Base-by-base conservation (phyloP, 2,888 invertebrate species). In the Omphaloscelis lunosa region DNA sequence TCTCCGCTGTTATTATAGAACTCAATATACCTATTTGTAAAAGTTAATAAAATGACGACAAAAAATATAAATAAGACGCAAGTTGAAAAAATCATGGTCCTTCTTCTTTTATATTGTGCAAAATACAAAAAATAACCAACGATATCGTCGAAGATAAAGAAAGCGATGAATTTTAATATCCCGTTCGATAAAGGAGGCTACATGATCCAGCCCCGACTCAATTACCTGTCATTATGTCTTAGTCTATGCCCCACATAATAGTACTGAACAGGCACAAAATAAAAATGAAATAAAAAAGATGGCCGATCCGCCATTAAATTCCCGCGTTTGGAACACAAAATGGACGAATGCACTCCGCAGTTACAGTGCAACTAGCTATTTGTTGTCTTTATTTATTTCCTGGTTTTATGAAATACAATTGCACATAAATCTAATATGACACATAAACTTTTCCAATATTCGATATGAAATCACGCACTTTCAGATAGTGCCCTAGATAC, bases 241-340 rank as follows among this genome's bases (percentile, higher is more conserved):
- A 53, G 66, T 56, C 45, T 59, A 53, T 79, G 51, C 29, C 34
- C 65, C 20, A 75, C 61, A 80, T 63, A 73, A 68, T 8, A 4
- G 58, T 59, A 59, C 8, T 27, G 27, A 27, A 27, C 29, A 11
- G 59, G 51, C 48, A 68, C 34, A 48, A 71, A 83, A 73, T n/a
- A 63, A 71, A 73, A 74, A 29, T 8, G 34, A 67, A 67, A 72
- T 48, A 79, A 79, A 71, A 79, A 83, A 80, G 23, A 78, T 80
- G 66, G 72, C 66, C 20, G 29, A 12, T 62, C 53, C 34, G 62
- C 72, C 61, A 74, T 86, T 77, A 79, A 82, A 86, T 62, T 70
- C 63, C 41, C 65, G 67, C 76, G 70, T 76, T 79, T 45, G 23
- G n/a, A 53, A 81, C 68, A 77, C 68, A 82, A 80, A 84, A 85